Evolutionary conservation across 2,797 vertebrate genomes (phyloP), one percentile per base, ranked within the genome.

Genomic region (Megalops cyprinoides): DNA sequence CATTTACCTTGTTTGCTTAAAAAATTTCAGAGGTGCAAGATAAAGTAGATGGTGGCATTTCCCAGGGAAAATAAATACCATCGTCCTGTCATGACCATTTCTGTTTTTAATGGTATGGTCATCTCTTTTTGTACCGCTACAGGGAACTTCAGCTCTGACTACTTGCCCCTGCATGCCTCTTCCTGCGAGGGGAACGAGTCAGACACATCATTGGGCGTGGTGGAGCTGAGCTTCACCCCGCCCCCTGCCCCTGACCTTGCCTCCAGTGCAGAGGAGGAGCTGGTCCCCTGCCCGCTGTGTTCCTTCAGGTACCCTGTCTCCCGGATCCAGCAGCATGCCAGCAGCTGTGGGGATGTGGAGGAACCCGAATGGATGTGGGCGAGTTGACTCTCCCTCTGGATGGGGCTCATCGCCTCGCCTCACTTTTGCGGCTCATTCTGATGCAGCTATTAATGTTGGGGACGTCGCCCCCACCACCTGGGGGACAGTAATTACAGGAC

Each of bases 221-320:
- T 44, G 51, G 71, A 76, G 51, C 71, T 73, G 53, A 77, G 71
- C 60, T 69, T 46, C 51, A 69, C 75, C 7, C 62, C 53, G 31
- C 81, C 82, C 48, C 53, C 60, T 44, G 77, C 51, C 74, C 25
- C 78, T 82, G 74, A 42, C 86, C 76, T 53, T 74, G 25, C 37
- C 0, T 8, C 23, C 37, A 77, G 62, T 23, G 53, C 73, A 10
- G 84, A 81, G 53, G 83, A 60, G 2, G 62, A 84, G 62, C 83
- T 88, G 86, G 84, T 94, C 42, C 80, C 85, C 28, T 95, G 95
- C 62, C 94, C 94, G 42, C 84, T 95, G 75, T 95, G 93, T 48
- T 82, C 88, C 69, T 65, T 88, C 51, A 83, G 49, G 0, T 95
- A 94, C 74, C 53, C 76, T 0, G 0, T 79, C 7, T 80, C 78